A percentile compares a stretch with the other conserved stretches of the same genome.
These are phyloP conservation scores for Torymus auratus DNA, from an alignment of 2,888 invertebrate genomes.

Conservation along the genomic window DNA sequence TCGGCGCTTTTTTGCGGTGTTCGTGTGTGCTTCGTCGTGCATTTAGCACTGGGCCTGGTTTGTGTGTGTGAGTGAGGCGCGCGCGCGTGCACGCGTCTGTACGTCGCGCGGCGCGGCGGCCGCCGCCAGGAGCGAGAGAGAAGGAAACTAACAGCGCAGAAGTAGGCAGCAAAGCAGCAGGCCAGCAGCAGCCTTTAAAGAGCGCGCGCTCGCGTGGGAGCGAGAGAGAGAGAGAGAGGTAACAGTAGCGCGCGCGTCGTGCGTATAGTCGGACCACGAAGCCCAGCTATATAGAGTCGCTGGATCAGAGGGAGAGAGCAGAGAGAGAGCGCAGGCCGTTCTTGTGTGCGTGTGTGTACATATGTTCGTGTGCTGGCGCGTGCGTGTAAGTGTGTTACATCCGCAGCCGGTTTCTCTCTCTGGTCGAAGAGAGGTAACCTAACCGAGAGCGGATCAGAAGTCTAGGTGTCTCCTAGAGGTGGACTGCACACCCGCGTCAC, in stretches of 20 bases:
- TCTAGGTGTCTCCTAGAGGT: no score
- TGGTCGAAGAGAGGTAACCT: conserved; percentile 53
- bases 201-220: not conserved
- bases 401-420: conserved; percentile 58
- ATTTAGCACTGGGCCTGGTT: not conserved
- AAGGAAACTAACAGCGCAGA: conserved; percentile 5
- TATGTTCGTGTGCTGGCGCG: not conserved
- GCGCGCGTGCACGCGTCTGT: conserved; percentile 14
- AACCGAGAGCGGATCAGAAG: conserved; percentile 8
- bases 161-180: not conserved
- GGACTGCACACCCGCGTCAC: no score
- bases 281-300: conserved; percentile 1
- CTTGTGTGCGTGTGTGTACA: conserved; percentile 37
- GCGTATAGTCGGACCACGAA: conserved; percentile 59
- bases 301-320: conserved; percentile 2
- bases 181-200: conserved; percentile 17
- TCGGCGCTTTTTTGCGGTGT: conserved; percentile 23
- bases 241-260: conserved; percentile 49
- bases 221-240: conserved; percentile 20
- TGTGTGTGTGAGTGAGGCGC: not conserved
- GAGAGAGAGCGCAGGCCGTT: conserved; percentile 30
- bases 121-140: not conserved
- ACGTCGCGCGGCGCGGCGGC: not conserved
- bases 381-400: conserved; percentile 38
- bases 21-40: not conserved